Conservation (phyloP, 2,113 vertebrate genomes). For the Hyperopisus bebe region DNA sequence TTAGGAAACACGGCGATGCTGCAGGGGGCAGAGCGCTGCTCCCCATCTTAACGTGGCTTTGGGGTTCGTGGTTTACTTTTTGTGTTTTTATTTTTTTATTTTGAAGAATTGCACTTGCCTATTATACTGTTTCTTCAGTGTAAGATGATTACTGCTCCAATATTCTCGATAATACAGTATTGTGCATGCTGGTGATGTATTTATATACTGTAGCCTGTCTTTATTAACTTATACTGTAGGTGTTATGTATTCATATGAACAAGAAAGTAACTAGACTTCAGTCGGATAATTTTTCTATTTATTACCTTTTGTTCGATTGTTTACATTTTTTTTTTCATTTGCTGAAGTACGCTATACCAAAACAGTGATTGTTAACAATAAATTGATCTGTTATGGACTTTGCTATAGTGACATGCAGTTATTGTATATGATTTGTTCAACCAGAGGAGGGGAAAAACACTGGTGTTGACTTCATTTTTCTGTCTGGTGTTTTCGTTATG, state of each 20-base stretch:
- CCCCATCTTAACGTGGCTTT: constrained; percentile 79
- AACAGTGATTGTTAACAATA: constrained; percentile 89
- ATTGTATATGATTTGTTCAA: constrained; percentile 70
- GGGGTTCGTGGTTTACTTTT: constrained; percentile 70
- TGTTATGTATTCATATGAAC: constrained; percentile 98
- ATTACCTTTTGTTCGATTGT: constrained; percentile 76
- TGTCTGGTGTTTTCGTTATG: constrained; percentile 79
- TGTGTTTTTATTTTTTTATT: constrained; percentile 64
- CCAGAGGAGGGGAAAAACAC: constrained; percentile 61
- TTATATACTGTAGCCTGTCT: constrained; percentile 98
- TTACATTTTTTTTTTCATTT: constrained; percentile 69
- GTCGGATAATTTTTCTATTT: constrained; percentile 77
- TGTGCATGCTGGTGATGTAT: constrained; percentile 99
- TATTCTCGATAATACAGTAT: constrained; percentile 91
- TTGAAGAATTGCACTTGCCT: constrained; percentile 87
- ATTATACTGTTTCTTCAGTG: constrained; percentile 91
- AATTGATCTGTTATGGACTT: constrained; percentile 92
- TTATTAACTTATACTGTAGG: constrained; percentile 97
- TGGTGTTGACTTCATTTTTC: constrained; percentile 79
- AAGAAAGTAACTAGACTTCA: constrained; percentile 78
- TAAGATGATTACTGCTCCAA: constrained; percentile 88
- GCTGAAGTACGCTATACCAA: constrained; percentile 86
- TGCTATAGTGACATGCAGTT: constrained; percentile 89
- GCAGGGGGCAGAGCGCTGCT: constrained; percentile 52
- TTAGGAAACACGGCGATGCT: constrained; percentile 31